These are phyloP conservation scores for Conistra vaccinii DNA, from an alignment of 2,888 invertebrate species.

Conservation along the genomic window DNA sequence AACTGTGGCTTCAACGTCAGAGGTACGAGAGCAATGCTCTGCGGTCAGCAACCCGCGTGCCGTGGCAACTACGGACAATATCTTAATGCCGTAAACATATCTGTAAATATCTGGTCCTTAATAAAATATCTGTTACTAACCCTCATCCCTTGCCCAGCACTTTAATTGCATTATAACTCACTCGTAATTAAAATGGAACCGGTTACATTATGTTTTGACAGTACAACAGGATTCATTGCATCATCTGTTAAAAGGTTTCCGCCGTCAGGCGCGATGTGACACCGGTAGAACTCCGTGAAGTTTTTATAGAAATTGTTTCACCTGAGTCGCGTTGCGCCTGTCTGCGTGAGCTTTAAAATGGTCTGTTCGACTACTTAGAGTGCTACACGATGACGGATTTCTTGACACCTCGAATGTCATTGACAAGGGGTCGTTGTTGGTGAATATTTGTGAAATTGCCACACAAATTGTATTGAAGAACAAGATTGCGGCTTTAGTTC, in stretches of 20 bases:
- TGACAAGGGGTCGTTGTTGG: background rate
- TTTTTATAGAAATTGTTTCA: too few relatives aligned
- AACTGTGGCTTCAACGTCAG: slow-evolving; percentile 9
- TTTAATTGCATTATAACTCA: slow-evolving; percentile 1
- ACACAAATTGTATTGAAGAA: background rate
- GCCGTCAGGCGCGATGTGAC: too few relatives aligned
- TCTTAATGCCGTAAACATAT: slow-evolving; percentile 31
- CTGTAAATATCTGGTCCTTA: slow-evolving; percentile 9
- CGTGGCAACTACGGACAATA: slow-evolving; percentile 26
- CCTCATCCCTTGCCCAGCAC: background rate
- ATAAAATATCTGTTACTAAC: background rate
- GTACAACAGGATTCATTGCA: background rate
- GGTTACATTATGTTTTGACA: background rate
- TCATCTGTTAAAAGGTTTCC: background rate
- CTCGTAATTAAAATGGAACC: background rate
- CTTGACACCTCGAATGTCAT: background rate
- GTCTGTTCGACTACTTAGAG: background rate
- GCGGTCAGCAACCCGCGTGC: slow-evolving; percentile 49
- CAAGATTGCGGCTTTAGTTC: too few relatives aligned
- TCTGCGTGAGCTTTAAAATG: too few relatives aligned
- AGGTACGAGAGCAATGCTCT: slow-evolving; percentile 45
- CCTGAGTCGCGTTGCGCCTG: too few relatives aligned
- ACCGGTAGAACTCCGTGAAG: too few relatives aligned
- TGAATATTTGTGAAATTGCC: background rate
- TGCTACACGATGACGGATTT: background rate